phyloP scores from a whole-genome alignment of 1,140 invertebrate species.

The Hermetia illucens region DNA sequence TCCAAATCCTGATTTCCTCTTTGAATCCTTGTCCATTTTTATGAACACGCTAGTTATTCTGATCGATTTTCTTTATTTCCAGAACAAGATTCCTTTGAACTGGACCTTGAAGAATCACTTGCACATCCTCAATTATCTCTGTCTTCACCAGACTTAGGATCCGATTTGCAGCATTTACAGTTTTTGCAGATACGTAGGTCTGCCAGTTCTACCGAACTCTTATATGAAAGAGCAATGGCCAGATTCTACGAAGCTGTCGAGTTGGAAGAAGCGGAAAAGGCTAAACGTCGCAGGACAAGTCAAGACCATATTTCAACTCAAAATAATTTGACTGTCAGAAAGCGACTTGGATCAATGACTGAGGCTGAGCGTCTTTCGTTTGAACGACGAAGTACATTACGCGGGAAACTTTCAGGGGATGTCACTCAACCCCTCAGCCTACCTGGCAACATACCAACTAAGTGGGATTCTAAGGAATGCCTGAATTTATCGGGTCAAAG shows the following conservation, averaged over 20 bases:
- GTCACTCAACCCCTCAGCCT: too few relatives aligned
- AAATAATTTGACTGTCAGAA: slow-evolving; percentile 16
- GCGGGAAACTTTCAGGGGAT: slow-evolving; percentile 4
- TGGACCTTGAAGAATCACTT: slow-evolving; percentile 43
- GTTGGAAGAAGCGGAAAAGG: slow-evolving; percentile 47
- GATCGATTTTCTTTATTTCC: slow-evolving; percentile 4
- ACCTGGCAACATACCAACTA: too few relatives aligned
- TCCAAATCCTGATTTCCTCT: too few relatives aligned
- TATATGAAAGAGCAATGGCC: slow-evolving; percentile 65
- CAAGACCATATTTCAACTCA: too few relatives aligned
- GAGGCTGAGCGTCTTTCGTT: slow-evolving; percentile 25
- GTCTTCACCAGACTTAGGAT: slow-evolving; percentile 58
- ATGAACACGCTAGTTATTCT: background rate
- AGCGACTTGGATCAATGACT: slow-evolving; percentile 24
- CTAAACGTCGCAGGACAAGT: slow-evolving; percentile 16
- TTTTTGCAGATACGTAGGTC: slow-evolving; percentile 46
- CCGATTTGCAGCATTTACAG: slow-evolving; percentile 31
- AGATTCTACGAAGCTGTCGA: slow-evolving; percentile 60
- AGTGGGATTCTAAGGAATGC: too few relatives aligned
- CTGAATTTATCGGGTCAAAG: too few relatives aligned
- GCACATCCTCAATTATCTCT: slow-evolving; percentile 61
- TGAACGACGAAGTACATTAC: slow-evolving; percentile 18
- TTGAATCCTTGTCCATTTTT: too few relatives aligned
- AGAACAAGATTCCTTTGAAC: slow-evolving; percentile 42
- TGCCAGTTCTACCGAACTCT: slow-evolving; percentile 63